Evolutionary conservation across 2,888 invertebrate species (phyloP), one percentile per base, ranked within the genome.

Genomic region (Cheilosia urbana): DNA sequence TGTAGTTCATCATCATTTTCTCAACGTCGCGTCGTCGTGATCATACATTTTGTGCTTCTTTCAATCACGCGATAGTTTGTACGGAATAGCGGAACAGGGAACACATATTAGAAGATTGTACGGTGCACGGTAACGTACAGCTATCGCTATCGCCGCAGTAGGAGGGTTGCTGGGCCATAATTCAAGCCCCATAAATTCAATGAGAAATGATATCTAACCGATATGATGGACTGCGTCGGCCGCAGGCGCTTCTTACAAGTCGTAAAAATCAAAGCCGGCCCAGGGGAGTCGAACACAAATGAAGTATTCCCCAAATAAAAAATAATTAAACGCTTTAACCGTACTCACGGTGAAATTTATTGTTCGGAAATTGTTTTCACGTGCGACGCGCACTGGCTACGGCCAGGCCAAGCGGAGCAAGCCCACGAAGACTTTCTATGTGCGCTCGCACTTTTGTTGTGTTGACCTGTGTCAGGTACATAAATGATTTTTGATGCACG

Each of bases 141-240:
- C 45, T 24, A 65, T 21, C 45, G 27, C 34, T 47, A 13, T 17
- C 40, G 34, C 34, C 4, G 2, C n/a, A 30, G 65, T 55, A 34
- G 75, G 47, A 58, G 76, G 85, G 62, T 49, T 55, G 47, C 17
- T 72, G 55, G 66, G 34, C 45, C 85, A 85, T 85, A 81, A 85
- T 85, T 85, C 81, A 85, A 85, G 85, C 80, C 76, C 81, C 85
- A 85, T 85, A 85, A 85, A 85, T 85, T 81, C 72, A 81, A 77
- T 72, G 76, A 80, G 55, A 63, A 85, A 81, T 85, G 45, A 81
- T 85, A 85, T 85, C 85, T 68, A 66, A 40, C 75, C 75, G 63
- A 84, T 69, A 58, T 73, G 73, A 80, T 80, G 80, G 73, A 79
- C 72, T 42, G 21, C 57, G 47, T 55, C 49, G 30, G 71, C 65